Evolutionary conservation across 2,113 vertebrate species (phyloP).

Genomic region (Scomber japonicus): DNA sequence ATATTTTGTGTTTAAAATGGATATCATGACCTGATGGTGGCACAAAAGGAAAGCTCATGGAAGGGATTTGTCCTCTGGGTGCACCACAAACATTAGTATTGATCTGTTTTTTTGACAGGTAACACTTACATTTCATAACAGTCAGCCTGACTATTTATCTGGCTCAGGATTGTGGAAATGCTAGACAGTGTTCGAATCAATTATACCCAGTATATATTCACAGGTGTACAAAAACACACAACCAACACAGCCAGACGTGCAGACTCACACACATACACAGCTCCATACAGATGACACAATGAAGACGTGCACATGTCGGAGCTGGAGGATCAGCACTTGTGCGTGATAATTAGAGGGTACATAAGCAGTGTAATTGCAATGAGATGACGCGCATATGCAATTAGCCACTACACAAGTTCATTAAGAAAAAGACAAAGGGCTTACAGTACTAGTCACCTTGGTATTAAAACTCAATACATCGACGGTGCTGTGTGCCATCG

Average conservation of each 20-base stretch:
- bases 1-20: too few species aligned
- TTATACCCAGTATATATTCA: neutral
- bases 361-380: constrained; percentile 33
- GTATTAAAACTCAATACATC: constrained; percentile 33
- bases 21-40: too few species aligned
- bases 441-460: constrained; percentile 43
- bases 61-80: too few species aligned
- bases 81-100: too few species aligned
- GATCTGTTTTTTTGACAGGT: neutral
- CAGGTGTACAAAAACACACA: neutral
- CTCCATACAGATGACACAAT: neutral
- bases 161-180: neutral
- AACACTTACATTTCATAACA: neutral
- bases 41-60: too few species aligned
- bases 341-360: constrained; percentile 48
- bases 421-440: constrained; percentile 51
- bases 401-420: constrained; percentile 56
- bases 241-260: too few species aligned
- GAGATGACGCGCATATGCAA: constrained; percentile 31
- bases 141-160: neutral
- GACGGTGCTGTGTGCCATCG: constrained; percentile 23
- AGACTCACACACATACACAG: neutral
- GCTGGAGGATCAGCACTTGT: constrained; percentile 17
- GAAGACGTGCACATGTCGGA: neutral
- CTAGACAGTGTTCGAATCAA: neutral